Conservation (phyloP, 2,888 invertebrate genomes). For the Metellina segmentata region DNA sequence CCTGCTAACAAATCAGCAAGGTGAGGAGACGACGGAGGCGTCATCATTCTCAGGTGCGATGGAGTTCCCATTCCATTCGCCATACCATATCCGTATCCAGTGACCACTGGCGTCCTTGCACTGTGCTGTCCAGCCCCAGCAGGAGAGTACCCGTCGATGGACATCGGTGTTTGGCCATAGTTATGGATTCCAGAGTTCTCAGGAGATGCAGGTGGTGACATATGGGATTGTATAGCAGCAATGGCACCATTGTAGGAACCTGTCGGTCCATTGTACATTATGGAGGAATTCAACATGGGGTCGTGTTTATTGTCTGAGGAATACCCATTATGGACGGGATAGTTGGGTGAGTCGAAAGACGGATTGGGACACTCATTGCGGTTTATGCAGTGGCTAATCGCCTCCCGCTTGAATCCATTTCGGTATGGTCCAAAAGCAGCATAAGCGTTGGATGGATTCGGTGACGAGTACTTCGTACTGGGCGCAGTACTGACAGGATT, state of each 20-base stretch:
- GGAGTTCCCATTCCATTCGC: conserved; percentile 42
- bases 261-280: conserved; percentile 46
- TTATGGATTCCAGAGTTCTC: conserved; percentile 65
- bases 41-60: conserved; percentile 81
- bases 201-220: conserved; percentile 78
- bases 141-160: conserved; percentile 34
- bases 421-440: conserved; percentile 46
- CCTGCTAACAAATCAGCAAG: conserved; percentile 79
- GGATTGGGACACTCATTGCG: conserved; percentile 40
- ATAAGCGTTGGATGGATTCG: conserved; percentile 21
- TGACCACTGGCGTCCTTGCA: conserved; percentile 23
- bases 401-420: conserved; percentile 59
- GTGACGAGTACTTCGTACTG: conserved; percentile 3
- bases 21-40: conserved; percentile 83
- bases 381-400: conserved; percentile 13
- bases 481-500: background rate
- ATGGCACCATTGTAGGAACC: conserved; percentile 42
- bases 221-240: conserved; percentile 72
- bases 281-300: conserved; percentile 38
- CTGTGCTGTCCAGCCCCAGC: background rate
- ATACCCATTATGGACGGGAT: background rate
- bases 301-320: conserved; percentile 42
- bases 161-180: conserved; percentile 45
- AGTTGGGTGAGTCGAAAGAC: background rate
- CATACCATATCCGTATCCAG: conserved; percentile 42